A percentile compares a stretch with the other conserved stretches of the same genome.
Evolutionary conservation across 2,113 vertebrate species (phyloP).

Genomic region (Microcebus tavaratra): DNA sequence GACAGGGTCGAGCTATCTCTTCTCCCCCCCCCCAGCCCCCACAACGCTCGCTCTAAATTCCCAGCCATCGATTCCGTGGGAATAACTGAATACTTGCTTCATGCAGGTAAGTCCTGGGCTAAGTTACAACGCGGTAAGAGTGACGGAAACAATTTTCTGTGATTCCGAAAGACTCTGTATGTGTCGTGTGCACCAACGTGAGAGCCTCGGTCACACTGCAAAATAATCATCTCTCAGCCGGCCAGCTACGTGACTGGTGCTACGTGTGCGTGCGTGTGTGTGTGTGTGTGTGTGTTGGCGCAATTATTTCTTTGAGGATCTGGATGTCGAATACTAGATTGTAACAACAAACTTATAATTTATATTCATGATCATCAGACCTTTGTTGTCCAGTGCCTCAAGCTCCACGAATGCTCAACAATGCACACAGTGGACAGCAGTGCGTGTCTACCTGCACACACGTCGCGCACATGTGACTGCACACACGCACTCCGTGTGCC

Average conservation of each 20-base stretch:
- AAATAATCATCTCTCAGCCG: background rate
- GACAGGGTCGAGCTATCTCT: background rate
- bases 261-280: background rate
- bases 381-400: background rate
- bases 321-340: background rate
- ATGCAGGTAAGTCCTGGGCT: background rate
- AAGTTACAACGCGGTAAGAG: background rate
- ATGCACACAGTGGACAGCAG: background rate
- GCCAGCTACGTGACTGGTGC: background rate
- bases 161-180: background rate
- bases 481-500: background rate
- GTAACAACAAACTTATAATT: background rate
- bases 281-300: background rate
- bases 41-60: background rate
- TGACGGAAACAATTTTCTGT: background rate
- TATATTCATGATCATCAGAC: background rate
- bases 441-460: background rate
- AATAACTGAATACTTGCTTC: background rate
- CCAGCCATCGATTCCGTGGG: background rate
- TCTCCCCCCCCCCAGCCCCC: too few species aligned
- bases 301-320: background rate
- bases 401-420: background rate
- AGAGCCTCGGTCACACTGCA: background rate
- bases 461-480: background rate
- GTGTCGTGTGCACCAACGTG: background rate